These are phyloP conservation scores for Tipula lateralis DNA, from an alignment of 2,888 invertebrate genomes.

Conservation along the genomic window DNA sequence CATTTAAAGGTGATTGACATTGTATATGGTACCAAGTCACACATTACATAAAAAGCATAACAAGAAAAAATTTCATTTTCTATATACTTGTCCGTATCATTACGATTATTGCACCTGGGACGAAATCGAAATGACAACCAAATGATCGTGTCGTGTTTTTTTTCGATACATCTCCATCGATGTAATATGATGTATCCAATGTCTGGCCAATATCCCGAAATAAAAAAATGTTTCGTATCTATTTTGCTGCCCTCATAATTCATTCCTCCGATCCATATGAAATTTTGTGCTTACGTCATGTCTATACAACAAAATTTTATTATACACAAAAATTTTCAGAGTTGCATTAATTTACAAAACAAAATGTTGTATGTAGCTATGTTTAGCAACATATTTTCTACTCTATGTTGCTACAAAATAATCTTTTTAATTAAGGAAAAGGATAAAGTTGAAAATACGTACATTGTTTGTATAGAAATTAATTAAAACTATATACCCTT, in stretches of 20 bases:
- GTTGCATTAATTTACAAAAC: background rate
- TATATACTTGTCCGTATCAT: background rate
- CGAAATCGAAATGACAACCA: background rate
- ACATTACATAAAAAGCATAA: background rate
- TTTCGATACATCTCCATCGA: background rate
- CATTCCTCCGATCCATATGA: background rate
- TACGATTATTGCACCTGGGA: background rate
- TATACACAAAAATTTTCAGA: background rate
- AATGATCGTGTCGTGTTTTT: background rate
- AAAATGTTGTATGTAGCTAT: background rate
- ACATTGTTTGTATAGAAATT: background rate
- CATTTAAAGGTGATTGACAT: background rate
- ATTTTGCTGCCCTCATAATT: background rate
- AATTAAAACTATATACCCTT: background rate
- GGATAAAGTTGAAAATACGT: background rate
- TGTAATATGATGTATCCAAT: background rate
- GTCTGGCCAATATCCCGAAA: background rate
- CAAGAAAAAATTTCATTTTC: background rate
- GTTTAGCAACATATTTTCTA: background rate
- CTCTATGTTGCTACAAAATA: background rate
- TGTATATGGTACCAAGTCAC: background rate
- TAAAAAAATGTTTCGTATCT: background rate
- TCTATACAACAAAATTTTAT: background rate
- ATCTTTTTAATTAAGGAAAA: constrained; percentile 19
- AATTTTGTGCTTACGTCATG: background rate